Conservation (phyloP, 1,140 invertebrate genomes). For the Drosophila sp. region DNA sequence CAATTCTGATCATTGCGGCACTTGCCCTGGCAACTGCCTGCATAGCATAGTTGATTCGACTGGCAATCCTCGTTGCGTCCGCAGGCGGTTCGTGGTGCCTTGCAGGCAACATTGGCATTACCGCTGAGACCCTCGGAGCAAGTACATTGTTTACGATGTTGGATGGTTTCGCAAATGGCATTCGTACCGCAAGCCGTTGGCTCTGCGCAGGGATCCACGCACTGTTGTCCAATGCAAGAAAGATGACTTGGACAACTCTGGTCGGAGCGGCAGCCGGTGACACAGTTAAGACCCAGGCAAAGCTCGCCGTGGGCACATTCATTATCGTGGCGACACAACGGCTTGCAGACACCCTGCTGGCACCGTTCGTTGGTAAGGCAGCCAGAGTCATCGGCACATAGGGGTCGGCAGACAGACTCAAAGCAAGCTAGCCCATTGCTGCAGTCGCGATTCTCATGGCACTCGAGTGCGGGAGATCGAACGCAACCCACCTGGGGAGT, state of each 20-base stretch:
- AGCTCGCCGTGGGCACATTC: slow-evolving; percentile 93
- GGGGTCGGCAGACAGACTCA: slow-evolving; percentile 88
- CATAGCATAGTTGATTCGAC: slow-evolving; percentile 88
- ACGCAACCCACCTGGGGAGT: slow-evolving; percentile 92
- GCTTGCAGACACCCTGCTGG: slow-evolving; percentile 87
- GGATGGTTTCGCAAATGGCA: slow-evolving; percentile 87
- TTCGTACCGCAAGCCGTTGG: slow-evolving; percentile 93
- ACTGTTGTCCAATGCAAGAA: slow-evolving; percentile 90
- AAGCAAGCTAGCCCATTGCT: slow-evolving; percentile 88
- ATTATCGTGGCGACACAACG: slow-evolving; percentile 89
- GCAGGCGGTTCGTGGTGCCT: slow-evolving; percentile 87
- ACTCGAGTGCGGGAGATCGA: slow-evolving; percentile 88
- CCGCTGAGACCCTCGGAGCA: slow-evolving; percentile 90
- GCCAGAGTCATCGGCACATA: slow-evolving; percentile 89
- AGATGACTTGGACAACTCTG: slow-evolving; percentile 88
- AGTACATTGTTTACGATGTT: slow-evolving; percentile 89
- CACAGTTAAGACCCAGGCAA: slow-evolving; percentile 91
- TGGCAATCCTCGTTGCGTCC: slow-evolving; percentile 87
- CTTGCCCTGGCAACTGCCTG: slow-evolving; percentile 88
- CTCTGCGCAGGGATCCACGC: slow-evolving; percentile 89
- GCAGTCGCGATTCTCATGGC: slow-evolving; percentile 90
- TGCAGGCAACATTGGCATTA: slow-evolving; percentile 89
- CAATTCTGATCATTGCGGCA: slow-evolving; percentile 92
- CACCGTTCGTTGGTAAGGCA: slow-evolving; percentile 93
- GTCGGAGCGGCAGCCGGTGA: slow-evolving; percentile 91